Percentiles rank a stretch among this genome's conserved stretches.
Evolutionary conservation across 2,113 vertebrate genomes (phyloP).

Genomic region (Neotragus moschatus): DNA sequence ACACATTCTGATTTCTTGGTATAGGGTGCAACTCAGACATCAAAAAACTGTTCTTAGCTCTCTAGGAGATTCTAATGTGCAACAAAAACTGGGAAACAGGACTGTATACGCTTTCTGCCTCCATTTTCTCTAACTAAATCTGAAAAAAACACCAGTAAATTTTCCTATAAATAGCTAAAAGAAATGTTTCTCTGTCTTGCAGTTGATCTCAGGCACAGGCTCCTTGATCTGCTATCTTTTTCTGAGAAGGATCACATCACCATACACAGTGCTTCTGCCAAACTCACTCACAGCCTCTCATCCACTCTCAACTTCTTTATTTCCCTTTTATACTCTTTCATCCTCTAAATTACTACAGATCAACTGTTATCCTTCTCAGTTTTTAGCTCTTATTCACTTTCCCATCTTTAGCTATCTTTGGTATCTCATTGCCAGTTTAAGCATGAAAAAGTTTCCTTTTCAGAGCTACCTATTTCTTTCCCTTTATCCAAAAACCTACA

Average conservation of each 20-base stretch:
- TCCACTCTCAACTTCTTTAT: not conserved
- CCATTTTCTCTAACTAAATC: not conserved
- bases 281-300: not conserved
- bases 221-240: not conserved
- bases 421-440: not conserved
- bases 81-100: not conserved
- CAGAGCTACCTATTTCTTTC: conserved; percentile 18
- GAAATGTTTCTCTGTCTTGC: not conserved
- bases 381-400: conserved; percentile 50
- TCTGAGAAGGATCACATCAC: not conserved
- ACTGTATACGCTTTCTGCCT: not conserved
- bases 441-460: conserved; percentile 26
- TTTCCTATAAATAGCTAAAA: not conserved
- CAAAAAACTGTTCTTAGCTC: not conserved
- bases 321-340: conserved; percentile 41
- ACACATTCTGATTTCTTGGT: not conserved
- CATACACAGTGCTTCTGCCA: not conserved
- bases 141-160: not conserved
- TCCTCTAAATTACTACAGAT: conserved; percentile 54
- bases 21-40: not conserved
- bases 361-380: conserved; percentile 46
- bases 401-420: conserved; percentile 32
- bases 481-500: conserved; percentile 33
- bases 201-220: not conserved
- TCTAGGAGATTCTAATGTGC: not conserved